Conservation (phyloP, 2,888 invertebrate genomes). For the Callinectes sapidus region DNA sequence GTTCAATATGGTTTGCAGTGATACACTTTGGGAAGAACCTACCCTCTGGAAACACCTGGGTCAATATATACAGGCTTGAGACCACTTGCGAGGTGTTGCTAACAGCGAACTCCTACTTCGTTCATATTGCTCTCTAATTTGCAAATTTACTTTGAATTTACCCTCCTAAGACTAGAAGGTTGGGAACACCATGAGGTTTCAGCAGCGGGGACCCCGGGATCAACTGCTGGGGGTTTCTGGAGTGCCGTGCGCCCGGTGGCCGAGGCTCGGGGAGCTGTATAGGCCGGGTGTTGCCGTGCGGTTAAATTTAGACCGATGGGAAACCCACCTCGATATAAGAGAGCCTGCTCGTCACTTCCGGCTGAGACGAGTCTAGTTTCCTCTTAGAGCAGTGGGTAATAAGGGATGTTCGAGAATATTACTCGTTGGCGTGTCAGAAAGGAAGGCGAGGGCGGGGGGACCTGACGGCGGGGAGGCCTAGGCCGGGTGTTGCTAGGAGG, state of each 20-base stretch:
- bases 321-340: conserved; percentile 53
- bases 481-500: conserved; percentile 51
- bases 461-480: conserved; percentile 29
- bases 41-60: conserved; percentile 64
- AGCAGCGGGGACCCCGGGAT: not conserved
- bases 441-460: not conserved
- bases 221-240: conserved; percentile 37
- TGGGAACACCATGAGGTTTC: not conserved
- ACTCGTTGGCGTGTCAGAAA: not conserved
- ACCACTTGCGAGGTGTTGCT: conserved; percentile 46
- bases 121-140: conserved; percentile 10
- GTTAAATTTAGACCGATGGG: conserved; percentile 51
- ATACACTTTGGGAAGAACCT: conserved; percentile 61
- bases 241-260: conserved; percentile 32
- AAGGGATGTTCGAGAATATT: conserved; percentile 20
- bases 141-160: not conserved
- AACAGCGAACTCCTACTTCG: conserved; percentile 35
- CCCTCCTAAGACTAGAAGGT: not conserved
- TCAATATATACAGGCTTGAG: conserved; percentile 64
- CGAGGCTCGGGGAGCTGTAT: conserved; percentile 23
- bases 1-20: conserved; percentile 66
- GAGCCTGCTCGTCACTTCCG: conserved; percentile 1
- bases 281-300: conserved; percentile 61
- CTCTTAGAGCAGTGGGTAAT: not conserved
- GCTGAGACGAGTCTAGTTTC: not conserved